Percentiles rank a stretch among this genome's conserved stretches.
These are phyloP conservation scores for Nipponia nippon DNA, from an alignment of 2,113 vertebrate species.

Conservation along the genomic window DNA sequence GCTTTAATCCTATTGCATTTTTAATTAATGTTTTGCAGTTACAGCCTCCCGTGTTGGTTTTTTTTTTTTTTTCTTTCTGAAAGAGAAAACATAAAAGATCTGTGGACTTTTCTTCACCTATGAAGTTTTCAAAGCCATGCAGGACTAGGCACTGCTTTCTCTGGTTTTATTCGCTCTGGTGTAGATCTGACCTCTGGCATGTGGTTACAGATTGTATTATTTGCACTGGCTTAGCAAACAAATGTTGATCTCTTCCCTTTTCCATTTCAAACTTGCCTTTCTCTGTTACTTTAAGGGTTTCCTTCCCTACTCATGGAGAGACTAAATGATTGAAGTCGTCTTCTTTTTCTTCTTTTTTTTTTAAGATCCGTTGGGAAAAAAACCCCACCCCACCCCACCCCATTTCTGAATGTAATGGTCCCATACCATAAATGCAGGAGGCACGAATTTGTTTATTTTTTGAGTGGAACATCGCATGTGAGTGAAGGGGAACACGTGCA, in stretches of 20 bases:
- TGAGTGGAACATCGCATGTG: neutral
- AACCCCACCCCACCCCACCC: fast-evolving
- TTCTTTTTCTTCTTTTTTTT: neutral
- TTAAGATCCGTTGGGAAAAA: no score
- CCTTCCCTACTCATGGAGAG: neutral
- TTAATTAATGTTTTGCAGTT: neutral
- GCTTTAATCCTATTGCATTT: neutral
- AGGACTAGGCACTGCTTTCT: neutral
- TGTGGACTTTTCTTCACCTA: neutral
- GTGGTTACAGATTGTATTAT: neutral
- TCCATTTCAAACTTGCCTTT: neutral
- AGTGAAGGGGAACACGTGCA: fast-evolving
- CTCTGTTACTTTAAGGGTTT: neutral
- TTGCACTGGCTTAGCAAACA: neutral
- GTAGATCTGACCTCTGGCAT: neutral
- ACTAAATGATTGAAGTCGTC: fast-evolving
- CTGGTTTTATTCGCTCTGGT: fast-evolving
- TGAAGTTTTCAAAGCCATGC: neutral
- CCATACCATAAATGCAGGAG: neutral
- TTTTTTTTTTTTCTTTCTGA: neutral
- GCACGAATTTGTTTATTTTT: neutral
- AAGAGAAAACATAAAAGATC: neutral
- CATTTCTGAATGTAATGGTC: neutral
- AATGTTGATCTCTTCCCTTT: neutral
- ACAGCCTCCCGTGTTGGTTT: neutral